Base-by-base conservation (phyloP, 2,797 vertebrate species). In the Sorex maritimensis region DNA sequence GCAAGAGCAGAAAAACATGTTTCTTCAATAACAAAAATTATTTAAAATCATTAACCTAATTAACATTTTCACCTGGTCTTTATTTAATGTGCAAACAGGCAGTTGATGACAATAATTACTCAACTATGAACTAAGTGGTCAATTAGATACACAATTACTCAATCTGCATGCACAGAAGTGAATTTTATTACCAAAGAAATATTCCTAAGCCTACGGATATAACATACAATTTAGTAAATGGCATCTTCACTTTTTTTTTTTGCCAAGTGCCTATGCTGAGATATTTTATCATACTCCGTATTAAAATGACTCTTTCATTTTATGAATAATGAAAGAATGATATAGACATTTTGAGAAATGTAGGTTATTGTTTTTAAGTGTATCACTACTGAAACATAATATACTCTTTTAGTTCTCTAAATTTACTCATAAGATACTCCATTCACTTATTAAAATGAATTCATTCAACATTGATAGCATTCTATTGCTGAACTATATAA, bases 31-130 rank as follows among this genome's bases (percentile, higher is more conserved):
- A 94, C 84, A 95, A 95, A 94, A 95, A 90, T 82, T 95, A 94
- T 96, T 96, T 95, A 84, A 95, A 96, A 94, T 90, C 82, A 95
- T 96, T 96, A 96, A 96, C 90, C 94, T 94, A 94, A 96, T 97
- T 97, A 97, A 97, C 96, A 94, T 94, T 97, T 96, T 97, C 96
- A 96, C 96, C 96, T 96, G 94, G 92, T 93, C 87, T 96, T 97
- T 92, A 84, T 95, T 95, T 95, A 94, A 91, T 94, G 94, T n/a
- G 44, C 28, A 96, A 94, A 95, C 52, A 92, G 69, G 44, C 65
- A 90, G 90, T 93, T 94, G 94, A 96, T 5, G 58, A 96, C 85
- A 88, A 95, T 95, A 96, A 97, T 97, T 96, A 97, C 65, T 95
- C 87, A 97, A 84, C 75, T 86, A 88, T 94, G 95, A 95, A 94